Conservation (phyloP, 2,888 invertebrate genomes). For the Drosophila subquinaria region DNA sequence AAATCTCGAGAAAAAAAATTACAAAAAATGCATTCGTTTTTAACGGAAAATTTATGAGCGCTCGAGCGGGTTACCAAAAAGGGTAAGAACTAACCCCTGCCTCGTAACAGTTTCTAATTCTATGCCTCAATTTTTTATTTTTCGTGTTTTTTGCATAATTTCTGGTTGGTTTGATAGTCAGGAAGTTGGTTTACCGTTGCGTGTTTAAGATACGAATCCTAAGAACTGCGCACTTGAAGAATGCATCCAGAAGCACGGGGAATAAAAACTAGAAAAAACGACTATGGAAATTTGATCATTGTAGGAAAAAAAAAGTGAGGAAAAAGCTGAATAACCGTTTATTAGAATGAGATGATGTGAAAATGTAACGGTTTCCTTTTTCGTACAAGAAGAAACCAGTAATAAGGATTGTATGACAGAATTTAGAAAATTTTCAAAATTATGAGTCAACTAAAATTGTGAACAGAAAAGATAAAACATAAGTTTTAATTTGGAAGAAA, state of each 20-base stretch:
- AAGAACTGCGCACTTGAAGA: slow-evolving; percentile 45
- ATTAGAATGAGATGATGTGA: slow-evolving; percentile 18
- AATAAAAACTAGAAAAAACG: slow-evolving; percentile 13
- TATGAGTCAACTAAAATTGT: too few relatives aligned
- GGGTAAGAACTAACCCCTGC: slow-evolving; percentile 23
- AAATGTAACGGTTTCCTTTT: slow-evolving; percentile 56
- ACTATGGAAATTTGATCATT: slow-evolving; percentile 53
- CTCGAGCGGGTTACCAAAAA: slow-evolving; percentile 37
- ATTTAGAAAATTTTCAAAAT: too few relatives aligned
- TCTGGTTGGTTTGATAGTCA: slow-evolving; percentile 20
- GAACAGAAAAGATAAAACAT: too few relatives aligned
- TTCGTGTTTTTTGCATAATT: slow-evolving; percentile 54
- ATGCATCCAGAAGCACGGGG: slow-evolving; percentile 1
- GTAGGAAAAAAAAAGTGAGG: slow-evolving; percentile 15
- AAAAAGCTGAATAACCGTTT: slow-evolving; percentile 4
- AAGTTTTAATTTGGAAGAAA: too few relatives aligned
- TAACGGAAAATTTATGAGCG: slow-evolving; percentile 78
- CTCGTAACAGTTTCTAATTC: slow-evolving; percentile 8
- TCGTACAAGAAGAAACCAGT: background rate
- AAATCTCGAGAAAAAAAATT: slow-evolving; percentile 38
- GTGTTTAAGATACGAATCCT: slow-evolving; percentile 75
- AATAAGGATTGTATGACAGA: too few relatives aligned
- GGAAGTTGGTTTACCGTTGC: slow-evolving; percentile 59
- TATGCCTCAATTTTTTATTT: background rate
- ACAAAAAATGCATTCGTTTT: slow-evolving; percentile 67